Evolutionary conservation across 53 echinoderm and acorn worm genomes (phyloP).

Genomic region (Echinarachnius parma): DNA sequence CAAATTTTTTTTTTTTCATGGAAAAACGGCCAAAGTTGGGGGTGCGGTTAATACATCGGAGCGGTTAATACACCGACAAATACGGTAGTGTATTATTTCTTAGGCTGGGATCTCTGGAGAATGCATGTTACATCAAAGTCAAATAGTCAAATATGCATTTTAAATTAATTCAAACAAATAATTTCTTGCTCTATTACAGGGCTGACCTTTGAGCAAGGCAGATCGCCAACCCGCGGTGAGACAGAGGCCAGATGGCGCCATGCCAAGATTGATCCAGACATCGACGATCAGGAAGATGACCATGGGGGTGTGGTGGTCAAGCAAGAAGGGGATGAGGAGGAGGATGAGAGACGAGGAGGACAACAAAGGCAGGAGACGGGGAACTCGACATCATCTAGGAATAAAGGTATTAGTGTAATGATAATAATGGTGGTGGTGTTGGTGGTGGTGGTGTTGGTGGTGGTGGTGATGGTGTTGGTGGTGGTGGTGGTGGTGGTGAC

Average conservation of each 20-base stretch:
- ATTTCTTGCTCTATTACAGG: constrained; percentile 5
- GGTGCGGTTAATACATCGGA: too few relatives aligned
- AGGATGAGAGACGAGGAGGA: not conserved
- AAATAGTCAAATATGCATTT: not conserved
- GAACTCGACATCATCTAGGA: too few relatives aligned
- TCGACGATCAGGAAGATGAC: not conserved
- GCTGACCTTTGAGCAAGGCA: constrained; percentile 28
- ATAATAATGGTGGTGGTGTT: not conserved
- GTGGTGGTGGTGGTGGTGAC: not conserved
- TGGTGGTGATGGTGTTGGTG: not conserved
- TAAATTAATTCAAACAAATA: not conserved
- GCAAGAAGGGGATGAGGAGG: constrained; percentile 3
- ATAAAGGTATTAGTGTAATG: not conserved
- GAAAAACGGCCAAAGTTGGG: too few relatives aligned
- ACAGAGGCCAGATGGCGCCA: constrained; percentile 20
- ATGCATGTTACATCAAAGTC: too few relatives aligned
- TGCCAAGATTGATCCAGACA: constrained; percentile 11
- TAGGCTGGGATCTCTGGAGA: too few relatives aligned
- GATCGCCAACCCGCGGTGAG: not conserved
- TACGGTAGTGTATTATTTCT: too few relatives aligned
- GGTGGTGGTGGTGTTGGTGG: not conserved
- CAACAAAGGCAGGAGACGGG: not conserved
- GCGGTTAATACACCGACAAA: too few relatives aligned
- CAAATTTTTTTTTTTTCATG: too few relatives aligned
- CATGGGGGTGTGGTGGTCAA: not conserved